Conservation (phyloP, 2,888 invertebrate genomes). For the Orchesella flavescens region DNA sequence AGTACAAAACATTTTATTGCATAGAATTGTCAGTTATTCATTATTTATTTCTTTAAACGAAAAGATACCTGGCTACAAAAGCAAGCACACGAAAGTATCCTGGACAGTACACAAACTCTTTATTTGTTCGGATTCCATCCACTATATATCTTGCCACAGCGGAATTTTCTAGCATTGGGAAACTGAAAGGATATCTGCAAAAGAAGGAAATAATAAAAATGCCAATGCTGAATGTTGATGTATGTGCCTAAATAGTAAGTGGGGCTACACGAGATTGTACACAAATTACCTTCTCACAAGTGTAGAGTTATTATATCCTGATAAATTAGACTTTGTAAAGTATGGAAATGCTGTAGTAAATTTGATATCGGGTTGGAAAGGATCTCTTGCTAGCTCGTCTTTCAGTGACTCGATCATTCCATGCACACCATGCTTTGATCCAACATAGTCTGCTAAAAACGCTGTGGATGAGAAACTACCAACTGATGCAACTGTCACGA, state of each 20-base stretch:
- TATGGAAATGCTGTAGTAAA: conserved; percentile 54
- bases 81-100: conserved; percentile 34
- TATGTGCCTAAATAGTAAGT: no score
- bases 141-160: conserved; percentile 54
- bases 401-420: conserved; percentile 57
- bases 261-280: not conserved
- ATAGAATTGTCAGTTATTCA: not conserved
- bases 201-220: no score
- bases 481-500: conserved; percentile 59
- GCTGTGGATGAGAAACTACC: conserved; percentile 36
- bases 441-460: conserved; percentile 58
- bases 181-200: conserved; percentile 57
- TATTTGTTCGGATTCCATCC: conserved; percentile 45
- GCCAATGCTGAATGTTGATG: no score
- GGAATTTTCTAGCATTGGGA: conserved; percentile 52
- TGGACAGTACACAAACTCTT: conserved; percentile 56
- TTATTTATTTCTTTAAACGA: no score
- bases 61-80: conserved; percentile 24
- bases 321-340: conserved; percentile 26
- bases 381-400: conserved; percentile 53
- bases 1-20: not conserved
- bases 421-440: conserved; percentile 49
- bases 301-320: conserved; percentile 33
- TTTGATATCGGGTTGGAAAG: conserved; percentile 49
- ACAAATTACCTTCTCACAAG: conserved; percentile 42